phyloP scores from a whole-genome alignment of 2,797 vertebrate genomes.

The Acanthis flammea region DNA sequence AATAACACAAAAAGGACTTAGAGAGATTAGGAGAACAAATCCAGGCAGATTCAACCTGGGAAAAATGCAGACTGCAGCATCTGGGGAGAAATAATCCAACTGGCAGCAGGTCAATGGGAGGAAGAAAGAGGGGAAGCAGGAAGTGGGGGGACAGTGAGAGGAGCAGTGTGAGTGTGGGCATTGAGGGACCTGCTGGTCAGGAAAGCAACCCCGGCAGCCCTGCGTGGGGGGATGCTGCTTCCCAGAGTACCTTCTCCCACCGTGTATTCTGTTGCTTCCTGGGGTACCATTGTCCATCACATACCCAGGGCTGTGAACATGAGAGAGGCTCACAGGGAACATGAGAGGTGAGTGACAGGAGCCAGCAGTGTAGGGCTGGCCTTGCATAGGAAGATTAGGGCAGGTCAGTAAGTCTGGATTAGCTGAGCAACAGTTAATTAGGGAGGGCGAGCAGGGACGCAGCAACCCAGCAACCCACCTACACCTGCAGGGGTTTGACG shows the following conservation, averaged over 20 bases:
- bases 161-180: accelerated
- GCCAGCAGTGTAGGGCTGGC: background rate
- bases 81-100: slow-evolving; percentile 37
- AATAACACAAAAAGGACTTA: slow-evolving; percentile 41
- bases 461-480: slow-evolving; percentile 41
- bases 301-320: background rate
- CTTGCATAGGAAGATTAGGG: background rate
- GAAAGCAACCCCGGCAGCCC: background rate
- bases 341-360: accelerated
- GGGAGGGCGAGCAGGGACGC: background rate
- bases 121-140: slow-evolving; percentile 53
- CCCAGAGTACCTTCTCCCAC: background rate
- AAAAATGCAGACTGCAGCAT: slow-evolving; percentile 42
- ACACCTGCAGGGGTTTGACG: slow-evolving; percentile 27
- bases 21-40: slow-evolving; percentile 52
- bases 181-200: background rate
- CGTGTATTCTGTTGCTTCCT: accelerated
- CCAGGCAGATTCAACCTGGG: slow-evolving; percentile 23
- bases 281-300: background rate
- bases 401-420: slow-evolving; percentile 25
- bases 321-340: background rate
- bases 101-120: background rate
- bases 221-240: background rate
- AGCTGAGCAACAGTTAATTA: slow-evolving; percentile 48
- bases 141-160: background rate